Percentiles rank a stretch among this genome's conserved stretches.
Conservation (phyloP, 2,888 invertebrate genomes). For the Calameuta filiformis region DNA sequence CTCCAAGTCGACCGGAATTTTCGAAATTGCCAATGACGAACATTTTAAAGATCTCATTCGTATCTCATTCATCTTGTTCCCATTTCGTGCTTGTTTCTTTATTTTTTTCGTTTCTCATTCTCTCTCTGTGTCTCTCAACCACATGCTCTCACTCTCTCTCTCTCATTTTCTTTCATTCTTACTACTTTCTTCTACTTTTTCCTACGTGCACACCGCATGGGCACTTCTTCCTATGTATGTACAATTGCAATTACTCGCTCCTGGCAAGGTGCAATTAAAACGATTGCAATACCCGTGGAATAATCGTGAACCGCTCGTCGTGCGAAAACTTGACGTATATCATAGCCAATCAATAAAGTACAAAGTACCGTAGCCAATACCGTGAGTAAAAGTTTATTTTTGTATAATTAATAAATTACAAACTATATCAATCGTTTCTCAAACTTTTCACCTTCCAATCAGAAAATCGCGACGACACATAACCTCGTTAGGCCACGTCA, state of each 20-base stretch:
- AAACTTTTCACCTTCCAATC: not conserved
- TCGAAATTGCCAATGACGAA: not conserved
- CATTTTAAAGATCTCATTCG: not conserved
- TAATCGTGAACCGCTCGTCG: not conserved
- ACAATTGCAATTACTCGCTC: not conserved
- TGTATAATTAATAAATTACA: slow-evolving; percentile 26
- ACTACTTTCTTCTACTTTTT: slow-evolving; percentile 21
- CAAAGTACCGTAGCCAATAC: not conserved
- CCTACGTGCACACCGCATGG: not conserved
- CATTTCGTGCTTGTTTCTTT: not conserved
- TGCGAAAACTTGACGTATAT: not conserved
- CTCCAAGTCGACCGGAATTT: not conserved
- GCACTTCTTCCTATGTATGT: not conserved
- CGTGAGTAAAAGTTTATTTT: not conserved
- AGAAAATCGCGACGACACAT: too few species aligned
- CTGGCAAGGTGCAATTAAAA: not conserved
- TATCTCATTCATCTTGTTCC: not conserved
- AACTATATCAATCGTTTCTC: slow-evolving; percentile 34
- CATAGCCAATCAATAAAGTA: not conserved
- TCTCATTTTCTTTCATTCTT: slow-evolving; percentile 13
- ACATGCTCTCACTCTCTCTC: not conserved
- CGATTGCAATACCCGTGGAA: not conserved
- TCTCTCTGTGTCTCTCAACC: not conserved
- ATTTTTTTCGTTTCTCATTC: not conserved
- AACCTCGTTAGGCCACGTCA: too few species aligned